Base-by-base conservation (phyloP, 2,888 invertebrate genomes). In the Conchocele bisecta region DNA sequence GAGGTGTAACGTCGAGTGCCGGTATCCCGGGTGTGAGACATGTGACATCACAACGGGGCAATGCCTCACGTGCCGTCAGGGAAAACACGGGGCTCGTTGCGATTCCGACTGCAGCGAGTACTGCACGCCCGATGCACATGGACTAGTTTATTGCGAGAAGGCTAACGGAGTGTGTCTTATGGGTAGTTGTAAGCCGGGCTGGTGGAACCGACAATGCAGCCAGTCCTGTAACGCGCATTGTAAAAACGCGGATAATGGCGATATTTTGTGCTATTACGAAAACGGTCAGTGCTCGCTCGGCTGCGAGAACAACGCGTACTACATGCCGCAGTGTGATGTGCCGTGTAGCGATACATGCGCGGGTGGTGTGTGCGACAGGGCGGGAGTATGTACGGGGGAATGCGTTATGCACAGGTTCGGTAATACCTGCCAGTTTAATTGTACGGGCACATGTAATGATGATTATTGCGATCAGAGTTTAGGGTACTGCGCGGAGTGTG, bases 401-500 rank as follows among this genome's bases (percentile, higher is more conserved):
- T 75, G 75, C 33, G 42, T 66, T 2, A 13, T 26, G 4, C 56
- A 57, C 22, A 17, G 35, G 2, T 69, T 53, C 20, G 69, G 63
- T n/a, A 20, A 22, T 20, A n/a, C 29, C 13, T 65, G 65, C 15
- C 22, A 48, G n/a, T 33, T 13, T 1, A 17, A 28, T 6, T 75
- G 75, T 51, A 46, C 17, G 2, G 35, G 42, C 0, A 75, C 75
- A 22, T 75, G 75, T 28, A 75, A 71, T 28, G 57, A 75, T 24
- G 48, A 44, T 3, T 24, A 44, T 17, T 75, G 75, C 46, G 68
- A 64, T 20, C 46, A 65, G 9, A 22, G 17, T 17, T 39, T 61
- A 0, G 75, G 75, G 1, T 29, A 39, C 5, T 75, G 75, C 50
- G 65, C 50, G 6, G 75, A 75, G 37, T 75, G 75, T 20, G 41